Base-by-base conservation (phyloP, 2,113 vertebrate species). In the Larimichthys crocea region DNA sequence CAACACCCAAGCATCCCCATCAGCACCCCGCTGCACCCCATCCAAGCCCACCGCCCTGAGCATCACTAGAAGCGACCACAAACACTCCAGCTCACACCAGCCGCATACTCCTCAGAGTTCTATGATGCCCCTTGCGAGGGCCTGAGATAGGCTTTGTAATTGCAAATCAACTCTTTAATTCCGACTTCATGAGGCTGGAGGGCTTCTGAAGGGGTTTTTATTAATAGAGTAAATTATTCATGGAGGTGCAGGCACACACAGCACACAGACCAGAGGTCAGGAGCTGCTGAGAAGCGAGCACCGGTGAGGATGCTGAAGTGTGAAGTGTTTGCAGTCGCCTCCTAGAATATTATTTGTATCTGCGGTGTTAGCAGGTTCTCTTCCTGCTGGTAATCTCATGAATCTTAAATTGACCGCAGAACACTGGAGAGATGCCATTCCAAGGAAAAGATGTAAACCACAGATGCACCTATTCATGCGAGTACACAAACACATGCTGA, bases 121-220 rank as follows among this genome's bases (percentile, higher is more conserved):
- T 89, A 72, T 82, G 78, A 74, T 85, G 44, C 85, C 77, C 85
- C 55, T 68, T 63, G 67, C 50, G 60, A 89, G 90, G 16, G 53
- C 65, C 83, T 29, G 71, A 91, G 88, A 81, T 79, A 82, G 76
- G 79, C 80, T 91, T 94, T 85, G 83, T 91, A 95, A 92, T 94
- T 94, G 92, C 90, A 95, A 94, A 92, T 94, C 88, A 94, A 91
- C 87, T 94, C 88, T 94, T 94, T 93, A 92, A 93, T 94, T 93
- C 90, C 91, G 90, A 74, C 90, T 94, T 91, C 83, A 91, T 85
- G 86, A 94, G 84, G 75, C 89, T 81, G 83, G 92, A 92, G 86
- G 80, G 84, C 76, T 82, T 89, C 88, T 91, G 90, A 93, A 89
- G 84, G 85, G 82, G 76, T 90, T 91, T 86, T 90, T 92, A 94